phyloP scores from a whole-genome alignment of 1,140 invertebrate species.

The Solenopsis invicta region DNA sequence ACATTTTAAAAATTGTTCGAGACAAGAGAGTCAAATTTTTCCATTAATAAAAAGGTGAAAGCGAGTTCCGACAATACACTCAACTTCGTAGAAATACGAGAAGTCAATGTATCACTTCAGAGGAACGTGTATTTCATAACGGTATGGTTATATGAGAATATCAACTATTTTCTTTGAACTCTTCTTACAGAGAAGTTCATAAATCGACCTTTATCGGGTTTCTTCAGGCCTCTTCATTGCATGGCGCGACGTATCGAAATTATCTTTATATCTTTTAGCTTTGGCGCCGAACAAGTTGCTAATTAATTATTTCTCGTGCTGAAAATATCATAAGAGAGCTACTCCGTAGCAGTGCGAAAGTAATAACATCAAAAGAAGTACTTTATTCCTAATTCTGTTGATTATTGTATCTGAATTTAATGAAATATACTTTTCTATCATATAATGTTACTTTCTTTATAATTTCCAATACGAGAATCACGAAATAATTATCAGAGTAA shows the following conservation, averaged over 20 bases:
- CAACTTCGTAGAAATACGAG: slow-evolving; percentile 25
- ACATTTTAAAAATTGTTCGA: neutral
- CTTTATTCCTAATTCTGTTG: neutral
- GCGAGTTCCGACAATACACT: neutral
- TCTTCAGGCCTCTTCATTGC: neutral
- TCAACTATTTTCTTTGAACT: slow-evolving; percentile 46
- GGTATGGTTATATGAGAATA: slow-evolving; percentile 49
- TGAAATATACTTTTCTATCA: neutral
- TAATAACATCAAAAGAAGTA: neutral
- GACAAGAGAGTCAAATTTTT: neutral
- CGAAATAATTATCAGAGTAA: slow-evolving; percentile 8
- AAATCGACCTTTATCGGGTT: slow-evolving; percentile 29
- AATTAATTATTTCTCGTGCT: slow-evolving; percentile 6
- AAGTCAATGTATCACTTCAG: slow-evolving; percentile 38
- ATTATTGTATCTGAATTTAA: neutral
- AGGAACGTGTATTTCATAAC: slow-evolving; percentile 38
- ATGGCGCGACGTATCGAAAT: slow-evolving; percentile 6
- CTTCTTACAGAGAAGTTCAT: slow-evolving; percentile 24
- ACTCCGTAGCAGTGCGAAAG: neutral
- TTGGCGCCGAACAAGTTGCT: neutral
- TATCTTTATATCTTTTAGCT: neutral
- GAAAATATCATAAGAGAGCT: neutral
- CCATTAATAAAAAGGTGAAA: slow-evolving; percentile 31
- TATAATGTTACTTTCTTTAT: neutral
- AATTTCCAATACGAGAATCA: neutral